Percentiles rank a stretch among this genome's conserved stretches.
Conservation (phyloP, 2,113 vertebrate species). For the Centropristis striata region DNA sequence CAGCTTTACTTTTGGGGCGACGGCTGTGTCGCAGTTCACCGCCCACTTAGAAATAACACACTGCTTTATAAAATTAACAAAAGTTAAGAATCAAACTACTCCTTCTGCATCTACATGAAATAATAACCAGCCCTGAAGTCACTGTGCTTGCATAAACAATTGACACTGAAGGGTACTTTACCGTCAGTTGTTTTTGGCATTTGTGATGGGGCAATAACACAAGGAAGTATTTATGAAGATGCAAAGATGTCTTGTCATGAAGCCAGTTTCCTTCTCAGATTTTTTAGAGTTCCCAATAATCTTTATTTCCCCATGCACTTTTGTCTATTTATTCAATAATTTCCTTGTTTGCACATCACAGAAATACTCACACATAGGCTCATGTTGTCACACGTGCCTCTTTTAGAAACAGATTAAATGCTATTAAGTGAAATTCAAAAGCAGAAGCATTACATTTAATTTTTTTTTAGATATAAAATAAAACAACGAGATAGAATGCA, state of each 20-base stretch:
- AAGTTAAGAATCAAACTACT: not conserved
- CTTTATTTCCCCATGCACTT: not conserved
- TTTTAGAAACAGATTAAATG: not conserved
- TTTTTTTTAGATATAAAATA: too few species aligned
- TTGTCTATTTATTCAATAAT: not conserved
- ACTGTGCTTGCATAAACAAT: not conserved
- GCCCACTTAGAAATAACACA: slow-evolving; percentile 12
- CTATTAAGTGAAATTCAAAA: not conserved
- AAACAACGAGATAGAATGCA: too few species aligned
- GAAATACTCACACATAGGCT: too few species aligned
- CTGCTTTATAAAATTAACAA: not conserved
- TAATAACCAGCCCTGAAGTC: not conserved
- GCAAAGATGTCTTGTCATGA: not conserved
- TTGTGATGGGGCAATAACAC: slow-evolving; percentile 10
- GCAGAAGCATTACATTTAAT: not conserved
- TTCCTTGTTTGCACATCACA: slow-evolving; percentile 13
- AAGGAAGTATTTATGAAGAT: slow-evolving; percentile 32
- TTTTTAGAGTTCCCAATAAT: not conserved
- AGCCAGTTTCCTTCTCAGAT: slow-evolving; percentile 33
- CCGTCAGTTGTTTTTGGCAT: not conserved
- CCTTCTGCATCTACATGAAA: not conserved
- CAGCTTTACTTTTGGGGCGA: not conserved
- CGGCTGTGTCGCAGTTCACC: not conserved
- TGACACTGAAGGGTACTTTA: not conserved
- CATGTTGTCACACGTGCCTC: not conserved